Evolutionary conservation across 1,140 invertebrate species (phyloP), one percentile per base, ranked within the genome.

Genomic region (Drosophila subobscura): DNA sequence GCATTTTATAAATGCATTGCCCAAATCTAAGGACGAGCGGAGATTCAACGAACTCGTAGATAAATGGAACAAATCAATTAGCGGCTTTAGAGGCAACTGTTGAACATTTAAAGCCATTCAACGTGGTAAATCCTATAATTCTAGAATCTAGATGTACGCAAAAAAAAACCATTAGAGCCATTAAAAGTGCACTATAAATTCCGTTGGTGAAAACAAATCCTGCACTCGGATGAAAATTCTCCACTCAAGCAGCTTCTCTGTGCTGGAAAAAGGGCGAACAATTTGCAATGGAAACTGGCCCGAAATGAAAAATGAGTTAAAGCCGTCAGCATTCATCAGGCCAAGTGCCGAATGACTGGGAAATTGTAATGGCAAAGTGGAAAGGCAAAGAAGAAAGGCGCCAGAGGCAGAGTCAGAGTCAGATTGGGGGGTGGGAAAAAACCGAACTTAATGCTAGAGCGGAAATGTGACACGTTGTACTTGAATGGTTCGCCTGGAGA

Each of bases 381-480:
- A 50, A 61, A 57, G 27, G 33, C 29, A 22, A 53, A 20, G 27
- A 8, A 2, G 1, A 25, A 40, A 37, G 23, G 7, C 8, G 40
- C 49, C 20, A 10, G 33, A 52, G 52, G 20, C 33, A 37, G 33
- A 12, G 29, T 1, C 29, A 33, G 29, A 33, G 29, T 29, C 29
- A 7, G 33, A 55, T 40, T 40, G 33, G 46, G 27, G 44, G 51
- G 41, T 20, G 16, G 16, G 16, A 20, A 20, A 59, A 51, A 12
- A 8, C 5, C 25, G 16, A 63, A 14, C 61, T 42, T 40, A 54
- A 59, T 52, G 54, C 56, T 60, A 67, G 64, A 74, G 57, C 71
- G 84, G 83, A 88, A 88, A 88, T 88, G 83, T 77, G 84, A 88
- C 83, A 88, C 83, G 78, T 66, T 68, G 74, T 72, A 71, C 53